A percentile compares a stretch with the other conserved stretches of the same genome.
These are phyloP conservation scores for Scomberomorus guttatus DNA, from an alignment of 2,797 vertebrate genomes.

Conservation along the genomic window DNA sequence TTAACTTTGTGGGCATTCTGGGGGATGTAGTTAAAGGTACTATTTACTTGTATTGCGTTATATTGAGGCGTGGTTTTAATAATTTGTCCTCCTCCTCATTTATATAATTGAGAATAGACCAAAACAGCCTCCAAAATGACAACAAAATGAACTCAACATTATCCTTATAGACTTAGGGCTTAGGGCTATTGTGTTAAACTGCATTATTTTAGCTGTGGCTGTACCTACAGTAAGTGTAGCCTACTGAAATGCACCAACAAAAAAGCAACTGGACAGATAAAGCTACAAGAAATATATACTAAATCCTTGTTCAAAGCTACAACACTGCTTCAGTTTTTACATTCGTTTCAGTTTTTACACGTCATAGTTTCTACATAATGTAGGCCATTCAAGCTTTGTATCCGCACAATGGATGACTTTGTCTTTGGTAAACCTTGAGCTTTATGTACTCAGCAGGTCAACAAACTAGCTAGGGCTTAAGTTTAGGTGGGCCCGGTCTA, in stretches of 20 bases:
- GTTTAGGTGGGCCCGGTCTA: slow-evolving; percentile 73
- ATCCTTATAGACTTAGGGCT: background rate
- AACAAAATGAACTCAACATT: background rate
- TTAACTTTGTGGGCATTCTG: too few species aligned
- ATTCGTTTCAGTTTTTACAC: too few species aligned
- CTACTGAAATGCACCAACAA: background rate
- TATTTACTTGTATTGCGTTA: background rate
- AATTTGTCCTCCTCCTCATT: background rate
- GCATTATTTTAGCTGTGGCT: background rate
- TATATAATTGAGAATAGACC: background rate
- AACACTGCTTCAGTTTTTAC: background rate
- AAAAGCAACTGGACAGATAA: background rate
- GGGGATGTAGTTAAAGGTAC: background rate
- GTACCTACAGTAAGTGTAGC: background rate
- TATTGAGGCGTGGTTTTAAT: background rate
- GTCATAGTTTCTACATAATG: too few species aligned
- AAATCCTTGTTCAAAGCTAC: background rate
- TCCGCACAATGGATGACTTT: slow-evolving; percentile 30
- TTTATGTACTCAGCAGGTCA: slow-evolving; percentile 49
- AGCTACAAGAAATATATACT: background rate
- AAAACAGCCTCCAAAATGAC: background rate
- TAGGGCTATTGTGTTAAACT: background rate
- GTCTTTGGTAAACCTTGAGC: slow-evolving; percentile 43
- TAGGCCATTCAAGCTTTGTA: background rate
- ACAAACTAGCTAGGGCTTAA: slow-evolving; percentile 50